Percentiles rank a stretch among this genome's conserved stretches.
phyloP scores from a whole-genome alignment of 30 jellyfish, hydroid and myxozoan species.

The Turritopsis dohrnii region DNA sequence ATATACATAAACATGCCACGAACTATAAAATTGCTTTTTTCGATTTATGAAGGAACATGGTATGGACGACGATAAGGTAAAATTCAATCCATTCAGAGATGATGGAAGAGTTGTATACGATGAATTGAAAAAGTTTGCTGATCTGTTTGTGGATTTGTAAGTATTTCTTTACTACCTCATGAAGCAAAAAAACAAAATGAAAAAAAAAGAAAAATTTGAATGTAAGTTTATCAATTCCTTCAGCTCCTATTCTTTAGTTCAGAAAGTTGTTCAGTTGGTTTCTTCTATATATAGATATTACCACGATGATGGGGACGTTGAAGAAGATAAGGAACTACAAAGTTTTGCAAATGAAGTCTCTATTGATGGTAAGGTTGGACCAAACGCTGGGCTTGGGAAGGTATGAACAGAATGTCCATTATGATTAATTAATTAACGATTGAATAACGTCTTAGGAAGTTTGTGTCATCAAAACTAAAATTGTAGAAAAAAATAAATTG shows the following conservation, averaged over 20 bases:
- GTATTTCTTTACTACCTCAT: no score
- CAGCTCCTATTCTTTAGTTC: no score
- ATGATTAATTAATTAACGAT: no score
- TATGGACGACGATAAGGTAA: not conserved
- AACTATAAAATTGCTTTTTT: no score
- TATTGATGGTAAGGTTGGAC: conserved; percentile 46
- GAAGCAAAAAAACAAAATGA: no score
- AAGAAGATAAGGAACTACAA: conserved; percentile 57
- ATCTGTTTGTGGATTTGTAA: conserved; percentile 48
- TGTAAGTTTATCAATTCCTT: no score
- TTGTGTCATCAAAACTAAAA: no score
- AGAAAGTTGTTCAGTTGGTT: not conserved
- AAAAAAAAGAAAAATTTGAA: no score
- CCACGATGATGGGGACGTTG: conserved; percentile 11
- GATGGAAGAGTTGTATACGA: conserved; percentile 51
- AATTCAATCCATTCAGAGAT: conserved; percentile 63
- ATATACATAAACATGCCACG: no score
- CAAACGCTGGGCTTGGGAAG: conserved; percentile 67
- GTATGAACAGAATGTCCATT: not conserved
- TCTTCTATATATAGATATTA: not conserved
- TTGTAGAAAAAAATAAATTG: no score
- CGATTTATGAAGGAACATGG: conserved; percentile 17
- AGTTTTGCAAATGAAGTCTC: conserved; percentile 52
- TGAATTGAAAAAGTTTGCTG: conserved; percentile 35
- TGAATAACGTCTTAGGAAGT: not conserved